These are phyloP conservation scores for Amphiprion ocellaris DNA, from an alignment of 2,113 vertebrate genomes.

Conservation along the genomic window DNA sequence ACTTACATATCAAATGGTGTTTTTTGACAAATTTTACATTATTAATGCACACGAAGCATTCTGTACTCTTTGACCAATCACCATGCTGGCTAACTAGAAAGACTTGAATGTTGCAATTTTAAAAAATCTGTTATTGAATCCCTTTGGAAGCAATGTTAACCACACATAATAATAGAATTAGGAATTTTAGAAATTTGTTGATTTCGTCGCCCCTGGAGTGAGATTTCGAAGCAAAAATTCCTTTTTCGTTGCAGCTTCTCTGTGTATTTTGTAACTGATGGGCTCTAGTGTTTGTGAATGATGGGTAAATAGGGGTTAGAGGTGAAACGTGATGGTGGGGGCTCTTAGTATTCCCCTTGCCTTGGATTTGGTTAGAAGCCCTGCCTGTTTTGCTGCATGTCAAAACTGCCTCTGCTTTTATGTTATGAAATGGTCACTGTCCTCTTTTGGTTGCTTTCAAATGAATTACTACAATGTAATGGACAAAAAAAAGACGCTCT, in stretches of 20 bases:
- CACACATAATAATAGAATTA: slow-evolving; percentile 40
- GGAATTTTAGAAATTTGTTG: slow-evolving; percentile 40
- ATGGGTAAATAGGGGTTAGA: slow-evolving; percentile 27
- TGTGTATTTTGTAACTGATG: slow-evolving; percentile 59
- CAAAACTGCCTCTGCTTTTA: slow-evolving; percentile 79
- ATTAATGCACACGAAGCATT: slow-evolving; percentile 28
- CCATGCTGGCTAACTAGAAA: slow-evolving; percentile 73
- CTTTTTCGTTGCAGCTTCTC: slow-evolving; percentile 47
- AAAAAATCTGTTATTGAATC: slow-evolving; percentile 38
- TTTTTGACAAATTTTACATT: slow-evolving; percentile 42
- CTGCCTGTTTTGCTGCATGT: slow-evolving; percentile 81
- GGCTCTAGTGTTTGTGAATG: slow-evolving; percentile 29
- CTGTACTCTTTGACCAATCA: slow-evolving; percentile 69
- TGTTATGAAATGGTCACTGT: slow-evolving; percentile 68
- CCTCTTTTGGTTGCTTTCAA: slow-evolving; percentile 78
- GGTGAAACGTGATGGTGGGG: slow-evolving; percentile 53
- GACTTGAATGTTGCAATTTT: slow-evolving; percentile 72
- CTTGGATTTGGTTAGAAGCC: slow-evolving; percentile 64
- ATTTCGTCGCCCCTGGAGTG: slow-evolving; percentile 46
- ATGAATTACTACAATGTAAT: slow-evolving; percentile 67
- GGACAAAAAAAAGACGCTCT: slow-evolving; percentile 72
- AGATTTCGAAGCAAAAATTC: slow-evolving; percentile 23
- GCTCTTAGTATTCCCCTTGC: slow-evolving; percentile 38
- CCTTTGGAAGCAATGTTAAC: slow-evolving; percentile 42
- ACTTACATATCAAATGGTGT: slow-evolving; percentile 66